Conservation (phyloP, 2,888 invertebrate species). For the Rosalia funebris region DNA sequence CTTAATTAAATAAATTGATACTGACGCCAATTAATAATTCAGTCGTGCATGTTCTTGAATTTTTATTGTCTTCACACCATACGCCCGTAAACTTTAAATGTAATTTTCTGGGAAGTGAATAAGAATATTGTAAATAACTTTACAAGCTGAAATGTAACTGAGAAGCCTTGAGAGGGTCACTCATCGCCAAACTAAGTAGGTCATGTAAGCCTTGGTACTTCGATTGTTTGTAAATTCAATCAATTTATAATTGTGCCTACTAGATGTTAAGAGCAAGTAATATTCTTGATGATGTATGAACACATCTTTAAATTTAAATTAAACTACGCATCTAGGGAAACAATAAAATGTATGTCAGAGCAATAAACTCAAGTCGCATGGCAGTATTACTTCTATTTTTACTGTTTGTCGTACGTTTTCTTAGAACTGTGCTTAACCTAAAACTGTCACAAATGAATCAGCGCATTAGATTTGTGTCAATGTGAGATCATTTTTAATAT, state of each 20-base stretch:
- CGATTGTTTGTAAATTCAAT: conserved; percentile 42
- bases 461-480: conserved; percentile 37
- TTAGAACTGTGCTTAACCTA: conserved; percentile 29
- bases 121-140: conserved; percentile 31
- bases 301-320: too few species aligned
- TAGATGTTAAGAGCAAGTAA: too few species aligned
- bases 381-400: conserved; percentile 14
- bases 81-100: conserved; percentile 23
- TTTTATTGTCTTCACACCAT: conserved; percentile 26
- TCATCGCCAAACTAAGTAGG: conserved; percentile 45
- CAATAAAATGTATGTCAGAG: conserved; percentile 18
- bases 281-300: background rate
- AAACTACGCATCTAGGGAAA: conserved; percentile 1
- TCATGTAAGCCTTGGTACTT: conserved; percentile 43
- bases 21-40: conserved; percentile 26
- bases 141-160: conserved; percentile 14
- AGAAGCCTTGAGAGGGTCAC: conserved; percentile 45
- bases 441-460: conserved; percentile 37
- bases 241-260: conserved; percentile 1
- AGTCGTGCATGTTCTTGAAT: conserved; percentile 34
- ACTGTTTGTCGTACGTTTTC: conserved; percentile 6
- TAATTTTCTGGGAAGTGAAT: conserved; percentile 33
- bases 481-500: conserved; percentile 24
- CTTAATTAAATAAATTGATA: conserved; percentile 7
- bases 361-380: conserved; percentile 7